Evolutionary conservation across 2,113 vertebrate genomes (phyloP).

Genomic region (Nesogale talazaci): DNA sequence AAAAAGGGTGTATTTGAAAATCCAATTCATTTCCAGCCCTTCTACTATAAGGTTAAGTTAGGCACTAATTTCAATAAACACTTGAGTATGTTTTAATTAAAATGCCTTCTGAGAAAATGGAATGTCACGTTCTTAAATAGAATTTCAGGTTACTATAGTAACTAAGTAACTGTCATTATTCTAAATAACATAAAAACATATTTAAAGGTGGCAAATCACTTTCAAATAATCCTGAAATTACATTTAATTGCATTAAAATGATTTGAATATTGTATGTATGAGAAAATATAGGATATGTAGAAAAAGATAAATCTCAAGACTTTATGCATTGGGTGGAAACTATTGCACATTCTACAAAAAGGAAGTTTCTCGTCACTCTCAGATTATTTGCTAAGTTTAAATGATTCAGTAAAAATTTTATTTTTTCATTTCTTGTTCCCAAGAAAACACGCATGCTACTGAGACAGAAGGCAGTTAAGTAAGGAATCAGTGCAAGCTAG

Average conservation of each 20-base stretch:
- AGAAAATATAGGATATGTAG: background rate
- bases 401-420: slow-evolving; percentile 62
- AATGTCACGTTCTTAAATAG: slow-evolving; percentile 51
- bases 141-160: slow-evolving; percentile 54
- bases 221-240: slow-evolving; percentile 42
- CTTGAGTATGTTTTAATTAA: slow-evolving; percentile 32
- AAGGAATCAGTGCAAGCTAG: background rate
- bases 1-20: background rate
- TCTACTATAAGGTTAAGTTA: slow-evolving; percentile 53
- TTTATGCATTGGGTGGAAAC: background rate
- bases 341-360: background rate
- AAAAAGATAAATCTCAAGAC: background rate
- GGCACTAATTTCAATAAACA: slow-evolving; percentile 71
- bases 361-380: too few relatives aligned
- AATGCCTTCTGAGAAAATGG: slow-evolving; percentile 61
- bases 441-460: background rate
- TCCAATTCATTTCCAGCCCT: slow-evolving; percentile 20
- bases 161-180: slow-evolving; percentile 68
- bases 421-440: slow-evolving; percentile 4
- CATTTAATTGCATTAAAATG: slow-evolving; percentile 49
- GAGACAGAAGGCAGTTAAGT: slow-evolving; percentile 49
- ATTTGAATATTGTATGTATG: slow-evolving; percentile 4
- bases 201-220: slow-evolving; percentile 64
- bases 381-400: slow-evolving; percentile 71
- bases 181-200: slow-evolving; percentile 35